Evolutionary conservation across 1,140 invertebrate genomes (phyloP), one percentile per base, ranked within the genome.

Genomic region (Idris sp.): DNA sequence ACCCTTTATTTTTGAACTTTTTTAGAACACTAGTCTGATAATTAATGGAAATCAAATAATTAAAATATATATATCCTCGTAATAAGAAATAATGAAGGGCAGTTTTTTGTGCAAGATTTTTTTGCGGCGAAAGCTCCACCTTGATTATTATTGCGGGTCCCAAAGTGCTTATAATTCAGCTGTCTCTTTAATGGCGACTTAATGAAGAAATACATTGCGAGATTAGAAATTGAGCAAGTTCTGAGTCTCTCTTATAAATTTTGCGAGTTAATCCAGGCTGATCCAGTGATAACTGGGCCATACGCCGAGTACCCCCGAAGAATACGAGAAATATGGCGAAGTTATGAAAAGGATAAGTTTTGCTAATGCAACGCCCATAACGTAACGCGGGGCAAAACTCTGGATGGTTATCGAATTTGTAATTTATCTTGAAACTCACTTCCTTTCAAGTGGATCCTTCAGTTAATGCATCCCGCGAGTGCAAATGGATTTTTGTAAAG

Each of bases 231-330:
- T 83, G 79, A 83, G 74, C 76, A 74, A 79, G 74, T 75, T 41
- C 22, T 43, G 41, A 51, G 31, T 36, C 72, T 1, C 28, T 78
- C 79, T 81, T 77, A 79, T 84, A 86, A 85, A 84, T 84, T 22
- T 81, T 81, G 74, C 31, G 36, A 9, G 36, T 68, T 84, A 85
- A 86, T 82, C 80, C 82, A 31, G 44, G 74, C 67, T 82, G 83
- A 86, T 86, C 80, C 81, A 74, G 49, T 79, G 76, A 77, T 84
- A 86, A 86, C 82, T 79, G 73, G 62, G 79, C 79, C 81, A 83
- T 83, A 84, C 78, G 79, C 77, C 74, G 69, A 71, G 48, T 59
- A 49, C 48, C 48, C 41, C 13, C 14, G 19, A 54, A 53, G 43
- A 56, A 56, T 68, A 64, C 69, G 51, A 77, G 65, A 68, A 75